These are phyloP conservation scores for Tetheella fluctuosa DNA, from an alignment of 2,888 invertebrate species.

Conservation along the genomic window DNA sequence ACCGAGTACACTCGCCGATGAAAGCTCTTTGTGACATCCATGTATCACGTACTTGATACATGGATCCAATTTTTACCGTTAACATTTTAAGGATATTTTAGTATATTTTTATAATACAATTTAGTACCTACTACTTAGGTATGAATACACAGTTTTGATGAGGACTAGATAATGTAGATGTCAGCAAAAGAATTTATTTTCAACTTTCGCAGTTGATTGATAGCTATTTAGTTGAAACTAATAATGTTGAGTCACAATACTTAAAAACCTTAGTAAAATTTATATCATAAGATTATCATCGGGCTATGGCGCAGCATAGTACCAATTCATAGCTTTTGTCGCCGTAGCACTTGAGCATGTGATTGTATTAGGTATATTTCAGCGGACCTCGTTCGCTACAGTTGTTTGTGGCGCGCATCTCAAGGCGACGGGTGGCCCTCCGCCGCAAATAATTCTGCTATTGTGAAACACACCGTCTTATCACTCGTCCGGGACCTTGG, in stretches of 20 bases:
- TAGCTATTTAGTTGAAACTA: no score
- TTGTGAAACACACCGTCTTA: slow-evolving; percentile 79
- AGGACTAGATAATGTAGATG: no score
- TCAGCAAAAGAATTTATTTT: no score
- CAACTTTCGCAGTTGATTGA: no score
- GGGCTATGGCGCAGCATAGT: background rate
- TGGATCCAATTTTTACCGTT: slow-evolving; percentile 23
- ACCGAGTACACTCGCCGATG: slow-evolving; percentile 67
- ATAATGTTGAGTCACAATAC: no score
- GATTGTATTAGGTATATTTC: slow-evolving; percentile 65
- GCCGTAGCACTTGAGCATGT: slow-evolving; percentile 54
- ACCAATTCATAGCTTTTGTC: background rate
- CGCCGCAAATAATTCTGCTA: slow-evolving; percentile 84
- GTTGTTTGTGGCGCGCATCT: slow-evolving; percentile 81
- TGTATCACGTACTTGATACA: slow-evolving; percentile 61
- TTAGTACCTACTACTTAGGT: background rate
- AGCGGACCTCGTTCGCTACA: slow-evolving; percentile 67
- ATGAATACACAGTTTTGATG: background rate
- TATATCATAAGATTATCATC: no score
- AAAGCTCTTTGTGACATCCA: slow-evolving; percentile 59
- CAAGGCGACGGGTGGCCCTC: slow-evolving; percentile 73
- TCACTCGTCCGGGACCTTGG: slow-evolving; percentile 74
- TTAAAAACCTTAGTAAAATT: no score
- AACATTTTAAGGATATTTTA: no score
- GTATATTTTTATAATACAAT: background rate